A percentile compares a stretch with the other conserved stretches of the same genome.
phyloP scores from a whole-genome alignment of 2,888 invertebrate genomes.

The Pristionchus maxplancki region DNA sequence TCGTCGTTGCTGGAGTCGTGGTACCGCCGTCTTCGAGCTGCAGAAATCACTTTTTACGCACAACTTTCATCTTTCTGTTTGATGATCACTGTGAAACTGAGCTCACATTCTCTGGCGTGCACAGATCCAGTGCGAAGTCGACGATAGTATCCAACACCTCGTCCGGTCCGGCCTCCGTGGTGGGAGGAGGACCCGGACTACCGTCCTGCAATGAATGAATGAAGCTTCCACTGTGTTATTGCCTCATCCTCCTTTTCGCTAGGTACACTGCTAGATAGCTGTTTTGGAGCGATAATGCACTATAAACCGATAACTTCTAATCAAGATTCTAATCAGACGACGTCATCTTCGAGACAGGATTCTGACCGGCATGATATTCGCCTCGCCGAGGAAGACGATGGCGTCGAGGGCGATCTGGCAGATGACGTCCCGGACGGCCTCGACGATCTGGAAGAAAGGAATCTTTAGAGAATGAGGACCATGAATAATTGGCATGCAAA shows the following conservation, averaged over 20 bases:
- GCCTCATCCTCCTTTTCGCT: too few species aligned
- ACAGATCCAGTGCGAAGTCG: constrained; percentile 44
- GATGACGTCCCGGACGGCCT: constrained; percentile 40
- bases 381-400: constrained; percentile 46
- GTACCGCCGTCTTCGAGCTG: constrained; percentile 15
- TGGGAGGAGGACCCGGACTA: background rate
- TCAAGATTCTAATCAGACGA: background rate
- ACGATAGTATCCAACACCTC: constrained; percentile 38
- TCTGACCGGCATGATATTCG: background rate
- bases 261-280: too few species aligned
- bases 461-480: too few species aligned
- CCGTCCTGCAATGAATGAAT: background rate
- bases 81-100: background rate
- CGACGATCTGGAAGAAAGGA: background rate
- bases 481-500: too few species aligned
- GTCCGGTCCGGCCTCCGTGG: constrained; percentile 12
- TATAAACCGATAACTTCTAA: too few species aligned
- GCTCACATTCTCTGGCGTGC: constrained; percentile 40
- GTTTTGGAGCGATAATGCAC: too few species aligned
- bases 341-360: background rate
- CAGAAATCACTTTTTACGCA: background rate
- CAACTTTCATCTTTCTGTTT: background rate
- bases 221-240: too few species aligned
- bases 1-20: background rate
- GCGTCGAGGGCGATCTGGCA: constrained; percentile 44